These are phyloP conservation scores for Notodonta dromedarius DNA, from an alignment of 2,888 invertebrate species.

Conservation along the genomic window DNA sequence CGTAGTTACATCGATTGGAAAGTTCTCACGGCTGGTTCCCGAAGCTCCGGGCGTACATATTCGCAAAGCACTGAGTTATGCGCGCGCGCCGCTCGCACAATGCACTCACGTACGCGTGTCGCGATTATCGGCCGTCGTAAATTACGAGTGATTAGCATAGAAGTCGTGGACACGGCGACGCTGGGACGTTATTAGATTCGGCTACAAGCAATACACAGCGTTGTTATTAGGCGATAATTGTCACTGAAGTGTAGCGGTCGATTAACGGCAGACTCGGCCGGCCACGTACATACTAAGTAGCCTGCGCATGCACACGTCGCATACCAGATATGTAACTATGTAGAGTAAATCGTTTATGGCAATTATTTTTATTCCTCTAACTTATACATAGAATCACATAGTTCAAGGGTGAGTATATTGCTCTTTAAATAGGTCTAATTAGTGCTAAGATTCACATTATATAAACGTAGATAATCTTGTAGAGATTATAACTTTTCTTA, in stretches of 20 bases:
- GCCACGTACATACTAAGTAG: conserved; percentile 66
- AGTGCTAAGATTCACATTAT: no score
- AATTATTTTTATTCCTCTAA: conserved; percentile 26
- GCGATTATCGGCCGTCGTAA: conserved; percentile 81
- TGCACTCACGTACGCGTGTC: conserved; percentile 78
- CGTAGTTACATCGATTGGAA: conserved; percentile 55
- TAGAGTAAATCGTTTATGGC: conserved; percentile 30
- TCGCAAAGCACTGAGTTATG: conserved; percentile 43
- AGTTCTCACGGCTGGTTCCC: conserved; percentile 58
- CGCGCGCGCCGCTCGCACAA: conserved; percentile 65
- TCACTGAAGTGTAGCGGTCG: conserved; percentile 75
- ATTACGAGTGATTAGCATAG: conserved; percentile 80
- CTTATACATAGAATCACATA: conserved; percentile 9
- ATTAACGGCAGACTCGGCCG: conserved; percentile 72
- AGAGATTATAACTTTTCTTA: background rate
- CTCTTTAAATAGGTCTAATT: conserved; percentile 15
- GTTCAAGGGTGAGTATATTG: no score
- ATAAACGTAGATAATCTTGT: no score
- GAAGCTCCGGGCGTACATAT: conserved; percentile 43
- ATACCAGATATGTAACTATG: conserved; percentile 39
- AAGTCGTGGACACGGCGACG: conserved; percentile 69
- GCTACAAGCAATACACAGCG: conserved; percentile 64
- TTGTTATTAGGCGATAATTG: conserved; percentile 81
- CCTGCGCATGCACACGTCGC: conserved; percentile 45
- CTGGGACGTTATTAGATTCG: conserved; percentile 74